Percentiles rank a stretch among this genome's conserved stretches.
Conservation (phyloP, 2,888 invertebrate genomes). For the Barypeithes pellucidus region DNA sequence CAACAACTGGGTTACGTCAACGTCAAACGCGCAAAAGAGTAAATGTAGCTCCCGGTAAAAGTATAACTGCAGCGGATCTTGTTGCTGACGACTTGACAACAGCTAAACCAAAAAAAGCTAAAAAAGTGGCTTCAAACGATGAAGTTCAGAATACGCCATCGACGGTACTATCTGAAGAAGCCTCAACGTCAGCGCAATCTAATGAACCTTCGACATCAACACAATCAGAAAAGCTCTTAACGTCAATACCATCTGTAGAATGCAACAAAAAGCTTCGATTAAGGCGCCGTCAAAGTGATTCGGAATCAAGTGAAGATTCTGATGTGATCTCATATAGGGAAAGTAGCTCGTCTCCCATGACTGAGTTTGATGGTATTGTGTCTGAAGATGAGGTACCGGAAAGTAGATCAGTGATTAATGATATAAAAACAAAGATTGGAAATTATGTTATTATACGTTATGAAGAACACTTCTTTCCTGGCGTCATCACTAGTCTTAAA, state of each 20-base stretch:
- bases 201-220: slow-evolving; percentile 16
- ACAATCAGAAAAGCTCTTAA: slow-evolving; percentile 12
- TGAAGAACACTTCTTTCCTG: slow-evolving; percentile 31
- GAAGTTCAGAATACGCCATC: slow-evolving; percentile 43
- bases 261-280: slow-evolving; percentile 31
- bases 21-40: slow-evolving; percentile 45
- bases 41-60: slow-evolving; percentile 46
- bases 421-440: slow-evolving; percentile 17
- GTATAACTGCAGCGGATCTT: slow-evolving; percentile 34
- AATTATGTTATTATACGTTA: slow-evolving; percentile 29
- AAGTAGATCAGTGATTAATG: slow-evolving; percentile 32
- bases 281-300: slow-evolving; percentile 35
- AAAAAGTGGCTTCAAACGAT: slow-evolving; percentile 40
- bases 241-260: slow-evolving; percentile 12
- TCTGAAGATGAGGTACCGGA: slow-evolving; percentile 25
- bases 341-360: slow-evolving; percentile 27
- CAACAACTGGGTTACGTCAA: slow-evolving; percentile 45
- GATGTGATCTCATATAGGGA: slow-evolving; percentile 38
- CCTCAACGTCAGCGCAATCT: slow-evolving; percentile 26
- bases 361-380: slow-evolving; percentile 24
- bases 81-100: slow-evolving; percentile 24
- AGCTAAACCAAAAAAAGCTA: slow-evolving; percentile 34
- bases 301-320: slow-evolving; percentile 42
- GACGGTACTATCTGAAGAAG: slow-evolving; percentile 33
- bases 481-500: slow-evolving; percentile 22